Evolutionary conservation across 2,113 vertebrate species (phyloP).

Genomic region (Athene cunicularia): DNA sequence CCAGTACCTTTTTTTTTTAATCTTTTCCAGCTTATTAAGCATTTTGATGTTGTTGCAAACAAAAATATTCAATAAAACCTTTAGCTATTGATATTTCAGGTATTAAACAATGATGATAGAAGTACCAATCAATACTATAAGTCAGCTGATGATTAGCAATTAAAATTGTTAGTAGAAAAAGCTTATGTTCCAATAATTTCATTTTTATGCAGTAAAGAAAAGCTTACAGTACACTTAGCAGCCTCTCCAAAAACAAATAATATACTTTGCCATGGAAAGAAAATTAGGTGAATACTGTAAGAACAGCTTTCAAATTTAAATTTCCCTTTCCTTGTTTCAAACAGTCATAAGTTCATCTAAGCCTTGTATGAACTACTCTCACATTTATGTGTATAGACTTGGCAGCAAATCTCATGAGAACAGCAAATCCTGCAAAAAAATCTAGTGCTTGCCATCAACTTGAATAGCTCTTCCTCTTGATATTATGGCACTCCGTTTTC

Average conservation of each 20-base stretch:
- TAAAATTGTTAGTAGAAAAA: not conserved
- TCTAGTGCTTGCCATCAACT: not conserved
- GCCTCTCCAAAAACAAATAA: not conserved
- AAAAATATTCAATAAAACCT: not conserved
- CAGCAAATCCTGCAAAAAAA: not conserved
- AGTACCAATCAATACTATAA: not conserved
- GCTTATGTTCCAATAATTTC: not conserved
- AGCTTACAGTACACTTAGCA: not conserved
- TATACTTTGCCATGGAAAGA: not conserved
- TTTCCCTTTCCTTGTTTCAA: not conserved
- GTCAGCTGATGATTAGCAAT: not conserved
- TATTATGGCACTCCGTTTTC: not conserved
- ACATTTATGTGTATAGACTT: not conserved
- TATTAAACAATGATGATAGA: not conserved
- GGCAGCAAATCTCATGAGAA: not conserved
- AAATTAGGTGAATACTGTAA: not conserved
- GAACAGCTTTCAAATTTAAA: not conserved
- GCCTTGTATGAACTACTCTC: not conserved
- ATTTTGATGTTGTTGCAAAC: not conserved
- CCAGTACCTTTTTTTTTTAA: not conserved
- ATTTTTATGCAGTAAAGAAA: not conserved
- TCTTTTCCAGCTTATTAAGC: not conserved
- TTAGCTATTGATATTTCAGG: not conserved
- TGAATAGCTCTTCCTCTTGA: not conserved
- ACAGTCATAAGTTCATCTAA: not conserved